Evolutionary conservation across 2,113 vertebrate species (phyloP), one percentile per base, ranked within the genome.

Genomic region (Odobenus rosmarus): DNA sequence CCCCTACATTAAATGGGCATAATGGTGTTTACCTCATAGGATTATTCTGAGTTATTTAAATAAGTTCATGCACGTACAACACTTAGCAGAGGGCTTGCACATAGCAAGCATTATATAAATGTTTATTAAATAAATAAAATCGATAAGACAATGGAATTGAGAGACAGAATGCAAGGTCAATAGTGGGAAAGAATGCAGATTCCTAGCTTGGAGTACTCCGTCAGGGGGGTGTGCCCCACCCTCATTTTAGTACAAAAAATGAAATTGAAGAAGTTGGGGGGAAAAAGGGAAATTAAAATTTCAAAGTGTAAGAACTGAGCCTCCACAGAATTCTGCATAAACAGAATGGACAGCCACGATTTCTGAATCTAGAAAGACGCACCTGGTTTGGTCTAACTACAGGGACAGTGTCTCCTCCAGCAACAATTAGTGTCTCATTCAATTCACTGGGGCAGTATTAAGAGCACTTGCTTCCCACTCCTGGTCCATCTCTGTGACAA

Each of bases 51-150:
- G 61, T 39, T 46, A 46, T 79, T 91, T 79, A 88, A 88, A 10
- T 82, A 79, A 86, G 51, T 42, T 19, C n/a, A 77, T 72, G 39
- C 36, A 67, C n/a, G 8, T 61, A 62, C 39, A 81, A 33, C n/a
- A 92, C 11, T 53, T 53, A 92, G 79, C 28, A 74, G 36, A 57
- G 9, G 24, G 33, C 24, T 10, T 86, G 33, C 11, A 92, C 57
- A 51, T 10, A 86, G 51, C 15, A 84, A 88, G 79, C 61, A 85
- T 71, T 77, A 46, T 1, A 64, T 62, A 46, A 55, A 90, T 84
- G 88, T 39, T 46, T 36, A 57, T 95, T 95, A 82, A 72, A 82
- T 53, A 61, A 90, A 90, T 71, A 80, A 77, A 91, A 71, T 51
- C 36, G 57, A n/a, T 80, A 55, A 39, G 21, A 59, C 67, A 42